These are phyloP conservation scores for Poeciliopsis paucimaculata DNA, from an alignment of 2,797 vertebrate genomes.

Conservation along the genomic window DNA sequence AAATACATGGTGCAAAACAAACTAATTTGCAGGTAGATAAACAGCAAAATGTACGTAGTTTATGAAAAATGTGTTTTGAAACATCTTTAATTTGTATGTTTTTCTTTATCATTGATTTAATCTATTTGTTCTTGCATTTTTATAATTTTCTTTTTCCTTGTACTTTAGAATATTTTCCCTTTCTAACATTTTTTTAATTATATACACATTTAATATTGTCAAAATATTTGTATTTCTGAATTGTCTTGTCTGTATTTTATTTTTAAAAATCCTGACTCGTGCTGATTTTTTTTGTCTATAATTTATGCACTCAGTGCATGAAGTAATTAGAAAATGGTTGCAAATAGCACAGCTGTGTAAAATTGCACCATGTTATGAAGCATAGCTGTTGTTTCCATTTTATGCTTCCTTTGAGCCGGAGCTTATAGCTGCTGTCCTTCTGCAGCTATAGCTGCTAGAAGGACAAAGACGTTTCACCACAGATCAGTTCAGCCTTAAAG, in stretches of 20 bases:
- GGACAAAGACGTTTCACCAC: background rate
- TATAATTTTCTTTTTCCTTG: background rate
- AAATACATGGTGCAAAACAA: background rate
- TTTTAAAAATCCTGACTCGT: background rate
- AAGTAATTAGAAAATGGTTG: background rate
- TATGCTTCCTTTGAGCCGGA: background rate
- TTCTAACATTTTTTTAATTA: background rate
- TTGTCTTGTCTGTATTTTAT: background rate
- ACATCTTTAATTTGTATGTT: too few relatives aligned
- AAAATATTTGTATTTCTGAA: background rate
- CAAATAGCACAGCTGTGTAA: background rate
- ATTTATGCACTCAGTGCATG: background rate
- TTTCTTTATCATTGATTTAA: background rate
- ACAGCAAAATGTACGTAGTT: too few relatives aligned
- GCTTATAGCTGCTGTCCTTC: background rate
- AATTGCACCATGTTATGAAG: background rate
- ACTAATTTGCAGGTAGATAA: background rate
- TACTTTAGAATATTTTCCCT: background rate
- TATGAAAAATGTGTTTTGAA: too few relatives aligned
- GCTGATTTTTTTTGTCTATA: background rate
- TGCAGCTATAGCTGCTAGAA: background rate
- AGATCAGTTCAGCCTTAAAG: slow-evolving; percentile 11
- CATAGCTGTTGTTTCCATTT: background rate
- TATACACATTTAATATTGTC: background rate
- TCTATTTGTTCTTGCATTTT: background rate